These are phyloP conservation scores for Tetranychus cinnabarinus DNA, from an alignment of 1,140 invertebrate species.

Conservation along the genomic window DNA sequence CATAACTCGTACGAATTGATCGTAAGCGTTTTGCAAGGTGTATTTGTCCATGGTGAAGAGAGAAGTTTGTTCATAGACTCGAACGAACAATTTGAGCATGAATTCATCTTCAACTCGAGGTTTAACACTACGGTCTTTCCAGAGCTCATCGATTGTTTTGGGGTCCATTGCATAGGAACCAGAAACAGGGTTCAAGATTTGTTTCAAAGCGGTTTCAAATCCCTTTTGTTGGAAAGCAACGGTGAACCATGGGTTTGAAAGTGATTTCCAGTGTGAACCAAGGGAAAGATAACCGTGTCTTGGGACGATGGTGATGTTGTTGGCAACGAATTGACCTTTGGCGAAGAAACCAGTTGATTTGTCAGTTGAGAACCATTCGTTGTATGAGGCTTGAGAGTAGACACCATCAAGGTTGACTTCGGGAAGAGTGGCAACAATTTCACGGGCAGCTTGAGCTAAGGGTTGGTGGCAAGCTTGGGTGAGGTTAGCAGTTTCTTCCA, in stretches of 20 bases:
- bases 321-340: conserved; percentile 3
- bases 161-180: neutral
- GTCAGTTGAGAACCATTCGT: neutral
- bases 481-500: conserved; percentile 4
- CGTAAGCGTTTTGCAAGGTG: conserved; percentile 6
- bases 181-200: conserved; percentile 1
- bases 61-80: conserved; percentile 10
- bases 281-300: conserved; percentile 6
- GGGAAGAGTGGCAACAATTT: neutral
- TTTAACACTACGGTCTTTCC: neutral
- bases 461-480: neutral
- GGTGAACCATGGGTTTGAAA: neutral
- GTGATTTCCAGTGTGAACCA: neutral
- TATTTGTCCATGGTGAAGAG: conserved; percentile 8
- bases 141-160: neutral
- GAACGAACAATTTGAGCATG: conserved; percentile 9
- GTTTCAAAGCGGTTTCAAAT: conserved; percentile 3
- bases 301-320: conserved; percentile 5
- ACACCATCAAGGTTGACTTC: neutral
- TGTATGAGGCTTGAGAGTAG: neutral
- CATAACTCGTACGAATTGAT: conserved; percentile 1
- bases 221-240: conserved; percentile 9
- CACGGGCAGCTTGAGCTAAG: neutral
- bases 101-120: conserved; percentile 6
- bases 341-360: neutral